Evolutionary conservation across 2,113 vertebrate genomes (phyloP).

Genomic region (Caracal caracal): DNA sequence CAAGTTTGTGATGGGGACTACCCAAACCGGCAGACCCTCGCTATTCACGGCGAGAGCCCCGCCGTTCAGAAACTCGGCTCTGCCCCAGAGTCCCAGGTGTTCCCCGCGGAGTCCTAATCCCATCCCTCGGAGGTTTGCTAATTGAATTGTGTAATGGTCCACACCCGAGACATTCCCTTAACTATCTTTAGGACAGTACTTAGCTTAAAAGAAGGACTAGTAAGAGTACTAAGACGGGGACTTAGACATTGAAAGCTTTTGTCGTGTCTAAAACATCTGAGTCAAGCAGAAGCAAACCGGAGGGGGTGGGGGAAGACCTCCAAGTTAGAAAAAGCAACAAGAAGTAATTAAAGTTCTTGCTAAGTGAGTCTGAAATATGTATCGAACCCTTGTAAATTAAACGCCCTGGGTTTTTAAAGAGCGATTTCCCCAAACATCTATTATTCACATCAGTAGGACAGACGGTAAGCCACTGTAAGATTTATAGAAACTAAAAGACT

Average conservation of each 20-base stretch:
- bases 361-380: conserved; percentile 79
- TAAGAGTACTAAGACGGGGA: conserved; percentile 83
- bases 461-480: conserved; percentile 81
- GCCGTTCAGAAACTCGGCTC: conserved; percentile 67
- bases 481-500: conserved; percentile 85
- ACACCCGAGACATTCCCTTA: conserved; percentile 85
- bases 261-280: conserved; percentile 78
- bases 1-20: neutral
- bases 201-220: conserved; percentile 84
- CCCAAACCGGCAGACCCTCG: neutral
- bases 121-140: conserved; percentile 81
- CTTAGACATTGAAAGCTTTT: conserved; percentile 82
- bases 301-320: neutral
- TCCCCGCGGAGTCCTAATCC: conserved; percentile 83
- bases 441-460: conserved; percentile 83
- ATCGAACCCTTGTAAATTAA: conserved; percentile 83
- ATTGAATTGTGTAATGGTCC: conserved; percentile 87
- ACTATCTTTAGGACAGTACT: conserved; percentile 82
- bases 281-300: conserved; percentile 74
- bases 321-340: conserved; percentile 61
- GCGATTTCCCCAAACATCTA: conserved; percentile 84
- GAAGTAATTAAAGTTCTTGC: conserved; percentile 77
- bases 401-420: conserved; percentile 79
- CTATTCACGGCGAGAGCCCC: conserved; percentile 55
- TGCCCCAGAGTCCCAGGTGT: conserved; percentile 79